Percentiles rank a stretch among this genome's conserved stretches.
Conservation (phyloP, 2,888 invertebrate species). For the Odontomyia ornata region DNA sequence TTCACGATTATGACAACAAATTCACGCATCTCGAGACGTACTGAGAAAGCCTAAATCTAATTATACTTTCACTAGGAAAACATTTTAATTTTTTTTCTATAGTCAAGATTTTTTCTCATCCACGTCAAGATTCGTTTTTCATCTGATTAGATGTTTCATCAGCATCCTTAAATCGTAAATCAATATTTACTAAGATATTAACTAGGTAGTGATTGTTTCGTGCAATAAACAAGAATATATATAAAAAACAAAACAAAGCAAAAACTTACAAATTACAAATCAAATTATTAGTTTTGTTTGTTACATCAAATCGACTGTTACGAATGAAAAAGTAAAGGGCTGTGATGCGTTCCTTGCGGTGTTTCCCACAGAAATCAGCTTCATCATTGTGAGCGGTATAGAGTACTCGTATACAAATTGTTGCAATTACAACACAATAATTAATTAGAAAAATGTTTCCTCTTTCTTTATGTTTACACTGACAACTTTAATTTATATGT, state of each 20-base stretch:
- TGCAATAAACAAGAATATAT: neutral
- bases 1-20: no score
- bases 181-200: constrained; percentile 14
- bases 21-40: neutral
- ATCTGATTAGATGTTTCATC: neutral
- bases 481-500: no score
- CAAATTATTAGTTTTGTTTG: no score
- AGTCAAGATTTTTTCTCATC: neutral
- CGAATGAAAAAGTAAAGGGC: neutral
- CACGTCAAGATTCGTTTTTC: neutral
- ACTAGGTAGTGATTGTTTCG: neutral
- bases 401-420: no score
- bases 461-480: neutral
- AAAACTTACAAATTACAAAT: neutral
- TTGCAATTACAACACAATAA: neutral
- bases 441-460: constrained; percentile 14
- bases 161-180: neutral
- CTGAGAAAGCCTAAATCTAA: constrained; percentile 9
- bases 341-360: neutral
- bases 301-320: neutral
- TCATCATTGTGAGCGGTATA: neutral
- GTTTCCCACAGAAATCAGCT: neutral
- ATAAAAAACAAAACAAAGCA: neutral
- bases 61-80: constrained; percentile 25
- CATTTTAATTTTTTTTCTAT: neutral